Base-by-base conservation (phyloP, 2,888 invertebrate species). In the Hipparchia semele region DNA sequence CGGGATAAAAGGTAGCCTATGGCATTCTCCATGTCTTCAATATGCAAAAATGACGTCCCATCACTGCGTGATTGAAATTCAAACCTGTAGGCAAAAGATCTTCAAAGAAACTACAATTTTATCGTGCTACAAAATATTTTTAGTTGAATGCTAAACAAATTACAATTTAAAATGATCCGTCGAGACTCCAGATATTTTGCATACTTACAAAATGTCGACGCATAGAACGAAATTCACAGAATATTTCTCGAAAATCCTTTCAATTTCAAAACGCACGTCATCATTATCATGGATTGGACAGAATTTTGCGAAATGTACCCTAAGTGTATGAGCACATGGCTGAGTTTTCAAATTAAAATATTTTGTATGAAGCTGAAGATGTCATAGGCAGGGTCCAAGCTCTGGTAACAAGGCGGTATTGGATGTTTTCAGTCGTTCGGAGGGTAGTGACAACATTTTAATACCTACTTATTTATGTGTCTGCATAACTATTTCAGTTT, bases 301-400 rank as follows among this genome's bases (percentile, higher is more conserved):
- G 12, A 53, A 59, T 58, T 54, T 70, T 65, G 56, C 12, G 60
- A 73, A 68, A 70, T 73, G 68, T 12, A 61, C 66, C 60, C 62
- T 71, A 75, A 23, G 0, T 8, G 0, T 46, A 53, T 54, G 0
- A 3, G 0, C 3, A 7, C 68, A 72, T 65, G 70, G 58, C 60
- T 67, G 62, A 68, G 70, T 64, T 64, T 74, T 2, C 8, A 46
- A 62, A 33, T 46, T 13, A 54, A 61, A 23, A 49, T 33, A 58
- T 59, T 62, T 76, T 68, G 56, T 76, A 56, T 74, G 60, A 70
- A 39, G 70, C 56, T 70, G 61, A 74, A 72, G 74, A 74, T 76
- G 75, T 76, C 74, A 74, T 60, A 74, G 66, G 49, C 75, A 74
- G 75, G 46, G 72, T 74, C 69, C 72, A 71, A 60, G 73, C 60